Evolutionary conservation across 2,113 vertebrate genomes (phyloP).

Genomic region (Anolis sagrei): DNA sequence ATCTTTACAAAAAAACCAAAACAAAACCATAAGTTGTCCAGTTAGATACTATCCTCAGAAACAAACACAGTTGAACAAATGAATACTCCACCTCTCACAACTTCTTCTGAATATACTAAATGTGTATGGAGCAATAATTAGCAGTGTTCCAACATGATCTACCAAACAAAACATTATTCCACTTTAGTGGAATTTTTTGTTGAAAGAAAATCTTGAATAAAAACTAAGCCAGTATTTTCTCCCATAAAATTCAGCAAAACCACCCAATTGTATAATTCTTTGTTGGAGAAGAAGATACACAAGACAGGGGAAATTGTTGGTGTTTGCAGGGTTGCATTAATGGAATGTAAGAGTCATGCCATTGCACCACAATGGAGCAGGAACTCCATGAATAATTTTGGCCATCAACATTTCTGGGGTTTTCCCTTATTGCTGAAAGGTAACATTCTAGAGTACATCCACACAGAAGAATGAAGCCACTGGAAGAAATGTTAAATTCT

Average conservation of each 20-base stretch:
- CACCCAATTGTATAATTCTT: background rate
- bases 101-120: no score
- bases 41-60: no score
- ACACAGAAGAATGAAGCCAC: background rate
- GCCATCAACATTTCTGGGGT: background rate
- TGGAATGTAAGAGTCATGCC: background rate
- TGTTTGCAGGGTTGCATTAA: background rate
- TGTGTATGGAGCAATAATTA: no score
- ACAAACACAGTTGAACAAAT: no score
- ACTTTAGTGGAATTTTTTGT: no score
- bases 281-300: background rate
- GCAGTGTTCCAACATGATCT: no score
- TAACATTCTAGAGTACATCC: background rate
- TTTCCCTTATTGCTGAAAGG: background rate
- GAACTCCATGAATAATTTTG: background rate
- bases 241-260: background rate
- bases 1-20: no score
- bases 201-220: no score
- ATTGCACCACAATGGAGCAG: background rate
- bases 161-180: no score
- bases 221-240: no score
- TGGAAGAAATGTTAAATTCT: background rate
- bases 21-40: no score
- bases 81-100: no score
- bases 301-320: background rate